A percentile compares a stretch with the other conserved stretches of the same genome.
Conservation (phyloP, 2,888 invertebrate species). For the Drosophila sordidula region DNA sequence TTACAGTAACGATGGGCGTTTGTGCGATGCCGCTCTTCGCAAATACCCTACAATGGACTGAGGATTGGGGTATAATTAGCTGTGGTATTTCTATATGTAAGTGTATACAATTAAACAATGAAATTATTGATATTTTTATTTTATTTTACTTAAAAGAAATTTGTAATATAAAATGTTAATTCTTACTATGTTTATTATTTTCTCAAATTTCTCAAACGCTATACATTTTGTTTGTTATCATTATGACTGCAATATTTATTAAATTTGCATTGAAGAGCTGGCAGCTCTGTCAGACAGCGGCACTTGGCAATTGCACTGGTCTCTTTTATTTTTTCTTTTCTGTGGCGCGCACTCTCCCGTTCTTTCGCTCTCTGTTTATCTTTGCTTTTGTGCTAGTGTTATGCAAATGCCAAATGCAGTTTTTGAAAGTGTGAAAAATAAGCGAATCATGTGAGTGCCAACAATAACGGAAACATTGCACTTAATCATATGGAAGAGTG, state of each 20-base stretch:
- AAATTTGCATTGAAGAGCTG: constrained; percentile 3
- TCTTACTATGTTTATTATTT: no score
- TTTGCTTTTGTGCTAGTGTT: constrained; percentile 38
- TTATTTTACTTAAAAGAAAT: no score
- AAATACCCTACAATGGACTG: no score
- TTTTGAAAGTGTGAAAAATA: constrained; percentile 68
- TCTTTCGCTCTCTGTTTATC: constrained; percentile 30
- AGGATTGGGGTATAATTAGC: no score
- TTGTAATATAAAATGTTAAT: no score
- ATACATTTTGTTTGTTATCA: no score
- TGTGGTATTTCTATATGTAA: no score
- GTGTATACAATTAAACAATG: no score
- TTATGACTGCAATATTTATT: not conserved
- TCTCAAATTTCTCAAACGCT: no score
- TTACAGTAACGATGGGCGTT: not conserved
- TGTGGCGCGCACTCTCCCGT: constrained; percentile 1
- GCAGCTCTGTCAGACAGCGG: constrained; percentile 20
- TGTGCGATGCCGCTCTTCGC: not conserved
- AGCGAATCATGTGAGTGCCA: constrained; percentile 62
- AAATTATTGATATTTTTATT: no score
- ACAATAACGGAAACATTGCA: constrained; percentile 25
- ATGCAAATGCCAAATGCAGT: constrained; percentile 70
- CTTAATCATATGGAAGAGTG: constrained; percentile 29
- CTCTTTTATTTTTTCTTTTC: not conserved
- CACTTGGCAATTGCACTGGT: constrained; percentile 8